Evolutionary conservation across 2,113 vertebrate genomes (phyloP), one percentile per base, ranked within the genome.

Genomic region (Raja brachyura): DNA sequence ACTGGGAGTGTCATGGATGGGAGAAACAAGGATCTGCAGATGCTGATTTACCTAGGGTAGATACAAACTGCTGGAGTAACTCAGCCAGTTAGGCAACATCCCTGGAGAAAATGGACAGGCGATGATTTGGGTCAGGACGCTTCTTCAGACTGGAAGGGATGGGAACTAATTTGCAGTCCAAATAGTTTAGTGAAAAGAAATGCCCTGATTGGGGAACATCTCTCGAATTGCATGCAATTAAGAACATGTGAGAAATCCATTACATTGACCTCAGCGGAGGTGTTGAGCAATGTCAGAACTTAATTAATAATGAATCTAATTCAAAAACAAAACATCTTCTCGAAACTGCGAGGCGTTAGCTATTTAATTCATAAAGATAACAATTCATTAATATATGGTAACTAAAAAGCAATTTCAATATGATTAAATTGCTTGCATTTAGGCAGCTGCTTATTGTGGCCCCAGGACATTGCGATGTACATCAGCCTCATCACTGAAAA

Each of bases 371-470:
- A 66, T 88, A n/a, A 63, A 86, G 56, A 63, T 63, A 88, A 88
- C 31, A 28, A 66, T 88, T 88, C n/a, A 63, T 31, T 88, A 66
- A n/a, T 61, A 63, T 63, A 63, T 88, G 83, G 25, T 88, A 88
- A 66, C 83, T 31, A 63, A 66, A 66, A 66, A 63, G 28, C 83
- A 18, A 63, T 88, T 88, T 31, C 10, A n/a, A 7, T 86, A 66
- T 28, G 61, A 81, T 54, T 48, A 54, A 88, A 66, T n/a, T 63
- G 31, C 61, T 88, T 66, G 83, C n/a, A 88, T 88, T 66, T 14
- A 66, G n/a, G 14, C 9, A n/a, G 59, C 83, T 88, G 28, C 83
- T 88, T 63, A 31, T 88, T 28, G 11, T 61, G 54, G 10, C 25
- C 8, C 11, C 25, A 11, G 22, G 48, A n/a, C 54, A 59, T 85